Evolutionary conservation across 2,797 vertebrate species (phyloP).

Genomic region (Limnodromus scolopaceus): DNA sequence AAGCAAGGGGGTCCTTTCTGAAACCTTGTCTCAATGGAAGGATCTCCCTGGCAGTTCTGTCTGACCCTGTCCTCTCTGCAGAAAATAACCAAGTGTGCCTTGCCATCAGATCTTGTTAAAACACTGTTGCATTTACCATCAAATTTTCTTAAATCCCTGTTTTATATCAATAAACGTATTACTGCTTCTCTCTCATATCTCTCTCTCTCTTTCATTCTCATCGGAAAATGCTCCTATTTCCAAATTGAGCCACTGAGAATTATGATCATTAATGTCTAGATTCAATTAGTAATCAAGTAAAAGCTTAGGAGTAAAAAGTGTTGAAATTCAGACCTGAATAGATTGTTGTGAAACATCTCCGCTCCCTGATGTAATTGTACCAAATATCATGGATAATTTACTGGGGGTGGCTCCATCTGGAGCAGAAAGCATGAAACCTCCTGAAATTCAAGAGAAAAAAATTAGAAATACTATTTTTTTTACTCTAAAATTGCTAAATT

Average conservation of each 20-base stretch:
- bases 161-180: too few relatives aligned
- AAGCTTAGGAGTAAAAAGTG: background rate
- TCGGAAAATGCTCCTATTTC: background rate
- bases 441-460: slow-evolving; percentile 54
- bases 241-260: background rate
- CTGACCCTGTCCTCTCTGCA: too few relatives aligned
- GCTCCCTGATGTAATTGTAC: slow-evolving; percentile 66
- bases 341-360: slow-evolving; percentile 60
- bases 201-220: too few relatives aligned
- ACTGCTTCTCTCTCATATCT: too few relatives aligned
- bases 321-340: slow-evolving; percentile 75
- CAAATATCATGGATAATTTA: slow-evolving; percentile 74
- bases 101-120: too few relatives aligned
- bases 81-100: too few relatives aligned
- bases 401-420: slow-evolving; percentile 61
- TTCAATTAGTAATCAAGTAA: background rate
- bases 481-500: background rate
- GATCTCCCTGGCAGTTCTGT: too few relatives aligned
- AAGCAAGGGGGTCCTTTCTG: too few relatives aligned
- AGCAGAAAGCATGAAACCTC: slow-evolving; percentile 63
- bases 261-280: background rate
- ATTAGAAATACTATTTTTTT: background rate
- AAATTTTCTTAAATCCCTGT: too few relatives aligned
- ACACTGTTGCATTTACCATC: too few relatives aligned
- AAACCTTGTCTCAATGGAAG: too few relatives aligned